Evolutionary conservation across 2,888 invertebrate genomes (phyloP).

Genomic region (Thalpophila matura): DNA sequence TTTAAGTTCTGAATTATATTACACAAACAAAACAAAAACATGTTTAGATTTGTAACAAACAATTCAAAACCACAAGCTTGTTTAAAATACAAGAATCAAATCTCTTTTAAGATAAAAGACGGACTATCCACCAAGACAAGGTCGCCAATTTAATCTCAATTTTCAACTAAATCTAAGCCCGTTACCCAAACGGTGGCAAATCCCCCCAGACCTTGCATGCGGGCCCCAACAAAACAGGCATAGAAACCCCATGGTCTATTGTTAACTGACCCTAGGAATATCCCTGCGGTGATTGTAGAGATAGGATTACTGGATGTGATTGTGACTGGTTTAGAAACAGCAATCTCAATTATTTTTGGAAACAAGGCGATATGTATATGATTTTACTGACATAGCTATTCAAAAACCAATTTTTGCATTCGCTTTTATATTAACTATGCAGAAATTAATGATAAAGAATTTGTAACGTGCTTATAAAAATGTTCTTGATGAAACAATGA

Average conservation of each 20-base stretch:
- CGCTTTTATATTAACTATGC: no score
- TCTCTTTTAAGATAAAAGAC: neutral
- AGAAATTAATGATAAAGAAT: no score
- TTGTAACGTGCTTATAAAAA: no score
- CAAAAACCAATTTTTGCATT: no score
- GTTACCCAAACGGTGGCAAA: slow-evolving; percentile 26
- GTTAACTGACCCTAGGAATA: slow-evolving; percentile 62
- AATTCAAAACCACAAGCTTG: slow-evolving; percentile 7
- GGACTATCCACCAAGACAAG: neutral
- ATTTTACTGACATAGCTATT: no score
- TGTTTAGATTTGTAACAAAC: neutral
- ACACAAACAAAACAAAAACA: neutral
- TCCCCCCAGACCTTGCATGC: slow-evolving; percentile 37
- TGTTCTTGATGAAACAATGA: slow-evolving; percentile 2
- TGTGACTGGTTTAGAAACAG: slow-evolving; percentile 11
- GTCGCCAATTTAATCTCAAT: slow-evolving; percentile 20
- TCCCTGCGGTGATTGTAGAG: slow-evolving; percentile 33
- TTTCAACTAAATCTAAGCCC: slow-evolving; percentile 20
- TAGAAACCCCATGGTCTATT: slow-evolving; percentile 55
- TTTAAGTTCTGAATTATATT: slow-evolving; percentile 3
- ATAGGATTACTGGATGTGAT: slow-evolving; percentile 38
- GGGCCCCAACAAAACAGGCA: slow-evolving; percentile 50
- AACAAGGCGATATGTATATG: no score
- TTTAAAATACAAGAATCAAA: neutral
- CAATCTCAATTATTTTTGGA: no score